Conservation (phyloP, 2,888 invertebrate genomes). For the Stenolophus ochropezus region DNA sequence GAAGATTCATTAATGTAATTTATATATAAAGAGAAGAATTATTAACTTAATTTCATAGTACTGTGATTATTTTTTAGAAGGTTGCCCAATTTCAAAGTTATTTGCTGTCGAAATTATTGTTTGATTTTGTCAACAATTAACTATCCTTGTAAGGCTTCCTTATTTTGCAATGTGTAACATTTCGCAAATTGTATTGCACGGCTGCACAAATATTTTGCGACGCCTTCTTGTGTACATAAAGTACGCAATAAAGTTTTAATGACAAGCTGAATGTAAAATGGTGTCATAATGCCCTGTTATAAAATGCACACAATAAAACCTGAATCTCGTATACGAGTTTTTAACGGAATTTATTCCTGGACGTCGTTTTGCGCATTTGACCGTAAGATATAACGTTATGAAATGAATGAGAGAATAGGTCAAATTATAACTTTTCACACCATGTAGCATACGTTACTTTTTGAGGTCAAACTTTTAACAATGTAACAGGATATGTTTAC, state of each 20-base stretch:
- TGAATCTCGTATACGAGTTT: background rate
- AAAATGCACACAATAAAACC: conserved; percentile 8
- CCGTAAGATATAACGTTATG: background rate
- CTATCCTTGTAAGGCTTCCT: background rate
- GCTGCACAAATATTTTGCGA: background rate
- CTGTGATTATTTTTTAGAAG: no score
- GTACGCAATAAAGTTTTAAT: conserved; percentile 13
- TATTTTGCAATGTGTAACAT: background rate
- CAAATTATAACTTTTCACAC: background rate
- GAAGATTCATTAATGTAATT: no score
- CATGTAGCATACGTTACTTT: background rate
- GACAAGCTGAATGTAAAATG: background rate
- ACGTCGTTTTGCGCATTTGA: background rate
- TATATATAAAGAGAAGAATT: no score
- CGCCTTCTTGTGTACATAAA: background rate
- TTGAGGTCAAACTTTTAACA: no score
- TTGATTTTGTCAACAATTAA: conserved; percentile 1
- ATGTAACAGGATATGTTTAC: background rate
- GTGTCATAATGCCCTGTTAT: conserved; percentile 4
- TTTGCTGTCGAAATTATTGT: background rate
- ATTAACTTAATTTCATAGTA: no score
- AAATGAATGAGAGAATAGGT: background rate
- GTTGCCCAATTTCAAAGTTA: no score
- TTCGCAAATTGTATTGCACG: background rate
- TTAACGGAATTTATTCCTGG: background rate